Base-by-base conservation (phyloP, 1,140 invertebrate genomes). In the Heliconius himera region DNA sequence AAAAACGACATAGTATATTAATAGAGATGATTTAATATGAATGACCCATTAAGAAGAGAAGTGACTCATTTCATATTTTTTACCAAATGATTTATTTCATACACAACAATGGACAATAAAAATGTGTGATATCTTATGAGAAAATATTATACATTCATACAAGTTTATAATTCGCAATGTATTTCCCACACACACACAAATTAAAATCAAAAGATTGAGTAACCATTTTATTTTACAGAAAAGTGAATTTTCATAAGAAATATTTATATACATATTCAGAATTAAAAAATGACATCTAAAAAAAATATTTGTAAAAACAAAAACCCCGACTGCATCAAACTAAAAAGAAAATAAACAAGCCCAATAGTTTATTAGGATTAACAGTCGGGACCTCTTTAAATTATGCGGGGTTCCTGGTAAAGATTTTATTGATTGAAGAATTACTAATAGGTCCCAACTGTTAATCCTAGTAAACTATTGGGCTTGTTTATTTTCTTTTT, bases 51-150 rank as follows among this genome's bases (percentile, higher is more conserved):
- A 66, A 66, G 22, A 29, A 29, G 3, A 76, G 2, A 46, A 76
- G 8, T 36, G 51, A 78, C 33, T 78, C 71, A 38, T 29, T 20
- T 8, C 20, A 3, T 11, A 3, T 75, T 75, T 75, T 66, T 70
- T 66, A 18, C 11, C 41, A 56, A 74, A 77, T 66, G 11, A 33
- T 41, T 36, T 70, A 78, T 60, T 60, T 73, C 26, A 66, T 60
- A 11, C 41, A 49, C 49, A 70, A 78, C 77, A 78, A 78, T 78
- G 77, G 26, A 78, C 77, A 78, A 78, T 78, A 73, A 73, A 36
- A 56, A 74, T 26, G 13, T 66, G 51, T 66, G 51, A 66, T 78
- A 56, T 78, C 72, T 74, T 38, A 72, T 78, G 77, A 66, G 77
- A 78, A 78, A 70, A 70, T 41, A 75, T 76, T 46, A 46, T 51